These are phyloP conservation scores for Lutraria rhynchaena DNA, from an alignment of 1,140 invertebrate species.

Conservation along the genomic window DNA sequence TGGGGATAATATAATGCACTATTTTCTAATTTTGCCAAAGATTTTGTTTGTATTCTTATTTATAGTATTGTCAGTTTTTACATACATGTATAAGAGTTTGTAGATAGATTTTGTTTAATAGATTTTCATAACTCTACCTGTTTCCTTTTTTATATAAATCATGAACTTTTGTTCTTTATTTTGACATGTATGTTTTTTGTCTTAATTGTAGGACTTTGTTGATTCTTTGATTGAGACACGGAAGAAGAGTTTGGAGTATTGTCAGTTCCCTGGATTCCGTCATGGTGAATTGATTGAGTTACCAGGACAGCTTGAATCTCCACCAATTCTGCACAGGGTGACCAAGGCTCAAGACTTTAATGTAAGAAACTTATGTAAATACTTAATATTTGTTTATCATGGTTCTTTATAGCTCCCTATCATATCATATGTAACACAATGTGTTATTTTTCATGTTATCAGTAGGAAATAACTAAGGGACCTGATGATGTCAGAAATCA, in stretches of 20 bases:
- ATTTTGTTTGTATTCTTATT: too few species aligned
- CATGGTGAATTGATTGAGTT: constrained; percentile 78
- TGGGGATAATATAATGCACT: too few species aligned
- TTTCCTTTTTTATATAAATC: not conserved
- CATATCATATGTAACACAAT: too few species aligned
- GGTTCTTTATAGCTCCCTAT: too few species aligned
- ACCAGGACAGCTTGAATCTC: constrained; percentile 78
- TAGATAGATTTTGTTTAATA: not conserved
- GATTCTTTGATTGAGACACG: constrained; percentile 75
- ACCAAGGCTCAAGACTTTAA: constrained; percentile 80
- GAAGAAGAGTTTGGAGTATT: constrained; percentile 77
- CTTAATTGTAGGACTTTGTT: constrained; percentile 68
- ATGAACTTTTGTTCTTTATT: not conserved
- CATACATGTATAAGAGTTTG: not conserved
- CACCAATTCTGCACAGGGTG: constrained; percentile 77
- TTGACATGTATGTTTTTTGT: not conserved
- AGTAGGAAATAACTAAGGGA: too few species aligned
- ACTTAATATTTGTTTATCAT: too few species aligned
- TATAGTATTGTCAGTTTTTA: not conserved
- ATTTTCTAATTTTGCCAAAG: too few species aligned
- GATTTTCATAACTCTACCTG: not conserved
- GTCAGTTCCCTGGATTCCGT: constrained; percentile 78
- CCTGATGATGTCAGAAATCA: too few species aligned
- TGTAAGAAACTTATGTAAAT: constrained; percentile 71
- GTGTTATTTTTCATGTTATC: too few species aligned